Evolutionary conservation across 2,797 vertebrate genomes (phyloP).

Genomic region (Rhinoraja longicauda): DNA sequence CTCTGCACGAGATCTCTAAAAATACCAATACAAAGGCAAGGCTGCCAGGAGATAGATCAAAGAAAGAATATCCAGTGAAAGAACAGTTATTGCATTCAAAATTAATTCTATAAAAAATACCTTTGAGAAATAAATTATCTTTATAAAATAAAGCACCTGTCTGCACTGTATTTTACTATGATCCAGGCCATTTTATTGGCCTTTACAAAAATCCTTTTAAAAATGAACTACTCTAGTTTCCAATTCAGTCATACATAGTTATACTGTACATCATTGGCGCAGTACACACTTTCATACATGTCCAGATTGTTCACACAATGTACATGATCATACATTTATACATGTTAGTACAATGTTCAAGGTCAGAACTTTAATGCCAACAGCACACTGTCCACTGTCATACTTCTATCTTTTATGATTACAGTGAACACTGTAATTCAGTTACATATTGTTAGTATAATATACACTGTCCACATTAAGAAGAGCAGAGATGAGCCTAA

Average conservation of each 20-base stretch:
- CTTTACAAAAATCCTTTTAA: slow-evolving; percentile 17
- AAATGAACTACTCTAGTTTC: background rate
- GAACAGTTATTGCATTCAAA: background rate
- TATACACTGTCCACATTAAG: background rate
- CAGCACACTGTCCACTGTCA: slow-evolving; percentile 11
- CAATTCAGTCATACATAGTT: slow-evolving; percentile 31
- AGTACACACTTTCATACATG: slow-evolving; percentile 26
- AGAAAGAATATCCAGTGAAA: slow-evolving; percentile 15
- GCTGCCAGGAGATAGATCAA: background rate
- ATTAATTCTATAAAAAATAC: background rate
- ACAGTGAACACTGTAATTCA: background rate
- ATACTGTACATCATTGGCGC: slow-evolving; percentile 5
- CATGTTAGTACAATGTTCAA: slow-evolving; percentile 28
- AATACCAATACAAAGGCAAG: background rate
- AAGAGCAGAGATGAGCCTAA: background rate
- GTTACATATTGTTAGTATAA: slow-evolving; percentile 19
- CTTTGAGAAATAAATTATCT: background rate
- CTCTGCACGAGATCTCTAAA: background rate
- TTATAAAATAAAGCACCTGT: background rate
- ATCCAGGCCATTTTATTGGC: background rate
- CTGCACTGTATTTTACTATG: background rate
- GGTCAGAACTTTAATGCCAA: slow-evolving; percentile 8
- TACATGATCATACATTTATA: slow-evolving; percentile 27
- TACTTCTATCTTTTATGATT: background rate
- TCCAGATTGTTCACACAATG: slow-evolving; percentile 6